Percentiles rank a stretch among this genome's conserved stretches.
phyloP scores from a whole-genome alignment of 2,888 invertebrate species.

The Drosophila leonis region DNA sequence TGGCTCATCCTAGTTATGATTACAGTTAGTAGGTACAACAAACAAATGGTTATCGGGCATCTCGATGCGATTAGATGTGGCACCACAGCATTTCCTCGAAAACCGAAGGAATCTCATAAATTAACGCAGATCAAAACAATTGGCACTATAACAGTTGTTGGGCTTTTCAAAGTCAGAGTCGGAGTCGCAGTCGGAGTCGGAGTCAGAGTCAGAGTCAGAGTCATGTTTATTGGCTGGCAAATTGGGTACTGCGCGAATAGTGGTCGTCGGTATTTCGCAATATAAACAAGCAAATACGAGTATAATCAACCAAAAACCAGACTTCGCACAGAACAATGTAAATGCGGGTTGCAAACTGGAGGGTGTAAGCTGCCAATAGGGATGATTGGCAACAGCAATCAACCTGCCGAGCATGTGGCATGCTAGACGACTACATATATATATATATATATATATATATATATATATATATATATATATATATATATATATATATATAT shows the following conservation, averaged over 20 bases:
- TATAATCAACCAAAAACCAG: not conserved
- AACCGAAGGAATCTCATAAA: constrained; percentile 54
- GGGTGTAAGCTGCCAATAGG: not conserved
- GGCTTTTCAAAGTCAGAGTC: not conserved
- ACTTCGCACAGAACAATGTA: not conserved
- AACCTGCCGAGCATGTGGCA: not conserved
- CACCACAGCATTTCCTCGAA: constrained; percentile 30
- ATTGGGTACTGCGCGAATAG: constrained; percentile 61
- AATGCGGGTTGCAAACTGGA: not conserved
- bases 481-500: not conserved
- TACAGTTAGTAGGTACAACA: constrained; percentile 57
- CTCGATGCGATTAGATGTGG: constrained; percentile 61
- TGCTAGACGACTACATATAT: not conserved
- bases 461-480: not conserved
- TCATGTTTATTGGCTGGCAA: constrained; percentile 81
- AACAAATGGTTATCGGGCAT: constrained; percentile 49
- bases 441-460: too few relatives aligned
- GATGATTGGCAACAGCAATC: constrained; percentile 8
- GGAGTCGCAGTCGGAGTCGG: not conserved
- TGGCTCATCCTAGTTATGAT: constrained; percentile 51
- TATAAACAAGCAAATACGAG: constrained; percentile 82
- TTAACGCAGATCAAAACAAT: constrained; percentile 76
- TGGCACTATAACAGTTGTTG: constrained; percentile 45
- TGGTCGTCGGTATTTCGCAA: constrained; percentile 82
- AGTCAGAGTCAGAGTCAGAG: not conserved